Percentiles rank a stretch among this genome's conserved stretches.
Evolutionary conservation across 2,888 invertebrate genomes (phyloP).

Genomic region (Pristionchus maxplancki): DNA sequence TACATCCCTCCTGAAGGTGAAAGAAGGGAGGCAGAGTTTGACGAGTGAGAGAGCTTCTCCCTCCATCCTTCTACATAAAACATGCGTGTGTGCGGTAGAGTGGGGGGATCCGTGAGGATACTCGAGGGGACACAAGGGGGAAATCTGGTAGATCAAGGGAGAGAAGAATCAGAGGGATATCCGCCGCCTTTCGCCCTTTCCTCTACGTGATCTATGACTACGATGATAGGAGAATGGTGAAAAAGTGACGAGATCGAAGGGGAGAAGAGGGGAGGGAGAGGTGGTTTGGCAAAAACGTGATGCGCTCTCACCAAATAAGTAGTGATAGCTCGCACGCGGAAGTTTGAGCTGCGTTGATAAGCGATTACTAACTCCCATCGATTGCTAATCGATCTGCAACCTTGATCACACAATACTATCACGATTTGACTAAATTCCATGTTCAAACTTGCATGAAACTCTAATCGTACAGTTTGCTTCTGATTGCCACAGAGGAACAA

Average conservation of each 20-base stretch:
- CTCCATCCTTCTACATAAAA: slow-evolving; percentile 7
- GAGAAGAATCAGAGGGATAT: neutral
- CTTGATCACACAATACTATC: neutral
- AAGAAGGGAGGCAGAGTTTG: slow-evolving; percentile 14
- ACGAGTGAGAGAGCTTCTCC: neutral
- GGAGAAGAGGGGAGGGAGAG: neutral
- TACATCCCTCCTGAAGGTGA: slow-evolving; percentile 6
- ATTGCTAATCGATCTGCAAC: neutral
- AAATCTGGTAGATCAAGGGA: neutral
- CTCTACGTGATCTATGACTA: neutral
- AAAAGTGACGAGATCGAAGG: neutral
- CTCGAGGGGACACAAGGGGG: neutral
- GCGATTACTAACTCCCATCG: neutral
- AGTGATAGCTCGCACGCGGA: neutral
- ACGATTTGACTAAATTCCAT: neutral
- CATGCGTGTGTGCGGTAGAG: slow-evolving; percentile 16
- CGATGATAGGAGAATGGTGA: neutral
- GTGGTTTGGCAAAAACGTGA: slow-evolving; percentile 19
- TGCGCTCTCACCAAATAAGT: neutral
- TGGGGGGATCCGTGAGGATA: neutral
- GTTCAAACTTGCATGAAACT: neutral
- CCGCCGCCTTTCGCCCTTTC: too few species aligned
- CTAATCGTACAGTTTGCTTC: neutral
- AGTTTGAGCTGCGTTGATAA: slow-evolving; percentile 11
- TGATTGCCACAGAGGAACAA: neutral